Base-by-base conservation (phyloP, 1,140 invertebrate species). In the Drosophila eugracilis region DNA sequence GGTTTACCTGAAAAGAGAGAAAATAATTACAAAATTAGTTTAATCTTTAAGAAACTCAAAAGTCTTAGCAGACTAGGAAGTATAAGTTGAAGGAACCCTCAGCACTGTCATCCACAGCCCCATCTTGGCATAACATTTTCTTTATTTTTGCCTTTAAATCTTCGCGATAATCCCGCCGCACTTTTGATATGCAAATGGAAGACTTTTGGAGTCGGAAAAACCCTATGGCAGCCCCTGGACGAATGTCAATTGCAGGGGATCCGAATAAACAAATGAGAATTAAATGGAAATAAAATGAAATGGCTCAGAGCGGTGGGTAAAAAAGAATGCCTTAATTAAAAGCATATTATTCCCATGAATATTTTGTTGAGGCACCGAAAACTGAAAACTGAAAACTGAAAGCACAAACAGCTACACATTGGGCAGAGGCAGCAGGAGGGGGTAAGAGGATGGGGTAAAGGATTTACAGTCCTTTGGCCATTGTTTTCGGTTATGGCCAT, bases 301-400 rank as follows among this genome's bases (percentile, higher is more conserved):
- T 26, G 28, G 37, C 50, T 62, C 50, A 53, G 53, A 62, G 37
- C 49, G 48, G 32, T 37, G 9, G 15, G 22, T 2, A 55, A 63
- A 79, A 71, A 52, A 15, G 17, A 67, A 62, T 62, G 28, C 74
- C 78, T 84, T 84, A 84, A 84, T 84, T 84, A 84, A 85, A 85
- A 76, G 65, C 65, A 79, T 85, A 84, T 85, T 85, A 84, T 84
- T 85, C 65, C 69, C 63, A 79, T 79, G 75, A 85, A 84, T 84
- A 84, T 84, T 84, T 85, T 72, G 79, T 79, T 59, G 53, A 60
- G 53, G 63, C 62, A 50, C 63, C 63, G 17, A 21, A 24, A 39
- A 17, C 36, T 15, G 36, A 37, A 37, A 17, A 17, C 36, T 17
- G 36, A 7, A 37, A 17, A 7, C 36, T 39, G 36, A 4, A 17